phyloP scores from a whole-genome alignment of 2,113 vertebrate genomes.

The Larimichthys crocea region DNA sequence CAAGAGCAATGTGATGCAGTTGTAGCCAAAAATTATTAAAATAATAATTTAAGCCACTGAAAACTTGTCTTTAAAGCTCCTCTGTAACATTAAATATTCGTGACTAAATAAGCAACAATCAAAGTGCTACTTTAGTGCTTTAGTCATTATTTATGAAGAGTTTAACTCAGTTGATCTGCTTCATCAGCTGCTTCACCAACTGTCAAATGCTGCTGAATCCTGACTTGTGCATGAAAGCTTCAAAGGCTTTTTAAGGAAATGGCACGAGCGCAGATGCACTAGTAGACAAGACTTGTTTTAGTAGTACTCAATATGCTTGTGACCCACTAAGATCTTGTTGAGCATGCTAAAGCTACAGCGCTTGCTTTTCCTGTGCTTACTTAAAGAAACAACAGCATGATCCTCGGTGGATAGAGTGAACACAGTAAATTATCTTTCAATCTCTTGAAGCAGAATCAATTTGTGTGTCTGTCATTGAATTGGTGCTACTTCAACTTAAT shows the following conservation, averaged over 20 bases:
- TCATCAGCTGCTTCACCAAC: background rate
- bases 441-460: constrained; percentile 18
- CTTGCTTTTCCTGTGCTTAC: background rate
- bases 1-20: background rate
- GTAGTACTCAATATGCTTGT: background rate
- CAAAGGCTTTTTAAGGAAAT: background rate
- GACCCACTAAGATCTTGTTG: background rate
- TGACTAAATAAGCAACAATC: background rate
- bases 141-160: background rate
- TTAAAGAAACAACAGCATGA: background rate
- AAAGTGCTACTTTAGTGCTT: too few species aligned
- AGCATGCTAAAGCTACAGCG: background rate
- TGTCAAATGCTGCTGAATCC: background rate
- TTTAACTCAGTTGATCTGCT: background rate
- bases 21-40: background rate
- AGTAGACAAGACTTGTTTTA: background rate
- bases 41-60: background rate
- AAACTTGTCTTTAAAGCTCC: background rate
- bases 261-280: background rate
- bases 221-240: background rate
- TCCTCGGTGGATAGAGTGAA: constrained; percentile 18
- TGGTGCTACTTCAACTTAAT: constrained; percentile 36
- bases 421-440: background rate
- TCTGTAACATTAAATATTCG: background rate
- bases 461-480: constrained; percentile 20